These are phyloP conservation scores for Oriolus oriolus DNA, from an alignment of 2,113 vertebrate genomes.

Conservation along the genomic window DNA sequence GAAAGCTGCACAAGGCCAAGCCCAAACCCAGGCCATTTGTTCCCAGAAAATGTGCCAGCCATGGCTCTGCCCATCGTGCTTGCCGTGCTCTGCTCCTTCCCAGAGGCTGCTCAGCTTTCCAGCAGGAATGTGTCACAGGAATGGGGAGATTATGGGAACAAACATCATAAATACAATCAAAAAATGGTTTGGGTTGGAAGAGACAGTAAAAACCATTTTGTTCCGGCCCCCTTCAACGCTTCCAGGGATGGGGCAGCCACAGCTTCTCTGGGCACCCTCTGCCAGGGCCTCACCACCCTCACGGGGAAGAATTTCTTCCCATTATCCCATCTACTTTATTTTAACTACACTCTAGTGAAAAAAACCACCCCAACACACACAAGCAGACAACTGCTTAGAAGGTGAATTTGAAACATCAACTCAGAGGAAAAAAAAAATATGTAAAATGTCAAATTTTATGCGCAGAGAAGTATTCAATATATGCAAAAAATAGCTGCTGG, in stretches of 20 bases:
- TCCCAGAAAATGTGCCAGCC: background rate
- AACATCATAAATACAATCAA: background rate
- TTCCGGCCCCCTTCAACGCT: background rate
- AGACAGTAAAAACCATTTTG: background rate
- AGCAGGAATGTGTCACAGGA: background rate
- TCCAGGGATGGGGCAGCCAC: background rate
- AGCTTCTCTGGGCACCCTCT: background rate
- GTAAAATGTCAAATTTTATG: background rate
- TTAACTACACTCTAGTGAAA: background rate
- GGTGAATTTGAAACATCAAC: background rate
- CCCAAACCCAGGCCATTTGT: background rate
- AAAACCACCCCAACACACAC: background rate
- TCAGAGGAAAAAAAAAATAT: background rate
- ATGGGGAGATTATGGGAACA: background rate
- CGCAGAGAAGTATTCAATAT: background rate
- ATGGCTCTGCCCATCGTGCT: background rate
- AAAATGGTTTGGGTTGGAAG: background rate
- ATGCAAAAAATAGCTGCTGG: conserved; percentile 47
- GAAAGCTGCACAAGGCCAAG: background rate
- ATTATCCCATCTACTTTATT: background rate
- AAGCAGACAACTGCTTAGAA: background rate
- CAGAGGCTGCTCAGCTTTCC: background rate
- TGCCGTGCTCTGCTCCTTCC: background rate
- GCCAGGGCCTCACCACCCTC: background rate
- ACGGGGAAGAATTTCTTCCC: background rate